These are phyloP conservation scores for Baccha elongata DNA, from an alignment of 2,888 invertebrate species.

Conservation along the genomic window DNA sequence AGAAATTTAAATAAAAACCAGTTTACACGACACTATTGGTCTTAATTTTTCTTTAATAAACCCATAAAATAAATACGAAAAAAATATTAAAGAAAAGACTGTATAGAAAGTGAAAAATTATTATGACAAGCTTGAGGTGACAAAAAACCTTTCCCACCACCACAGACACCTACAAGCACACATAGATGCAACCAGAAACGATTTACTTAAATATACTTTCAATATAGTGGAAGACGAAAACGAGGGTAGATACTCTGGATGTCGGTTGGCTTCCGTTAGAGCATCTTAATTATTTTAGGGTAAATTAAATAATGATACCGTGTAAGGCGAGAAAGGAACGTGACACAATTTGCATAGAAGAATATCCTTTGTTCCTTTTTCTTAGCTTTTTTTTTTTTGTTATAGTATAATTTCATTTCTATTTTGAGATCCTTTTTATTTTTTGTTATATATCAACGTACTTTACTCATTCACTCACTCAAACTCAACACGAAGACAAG, in stretches of 20 bases:
- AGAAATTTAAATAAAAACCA: too few species aligned
- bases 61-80: not conserved
- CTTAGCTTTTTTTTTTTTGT: constrained; percentile 18
- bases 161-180: constrained; percentile 9
- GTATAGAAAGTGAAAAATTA: constrained; percentile 64
- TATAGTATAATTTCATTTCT: constrained; percentile 18
- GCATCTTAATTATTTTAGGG: constrained; percentile 82
- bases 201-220: constrained; percentile 34
- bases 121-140: constrained; percentile 52
- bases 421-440: constrained; percentile 11
- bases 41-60: not conserved
- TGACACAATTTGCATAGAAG: constrained; percentile 72
- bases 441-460: not conserved
- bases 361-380: constrained; percentile 46
- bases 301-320: constrained; percentile 83
- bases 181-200: constrained; percentile 14
- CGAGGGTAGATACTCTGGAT: constrained; percentile 57
- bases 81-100: constrained; percentile 26
- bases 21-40: not conserved
- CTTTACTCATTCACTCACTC: constrained; percentile 46
- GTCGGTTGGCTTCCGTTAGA: constrained; percentile 62
- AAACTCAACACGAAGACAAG: constrained; percentile 54
- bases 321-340: constrained; percentile 75
- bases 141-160: constrained; percentile 28
- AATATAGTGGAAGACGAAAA: constrained; percentile 25